phyloP scores from a whole-genome alignment of 92 coral and sea anemone species.

The Porites evermanni region DNA sequence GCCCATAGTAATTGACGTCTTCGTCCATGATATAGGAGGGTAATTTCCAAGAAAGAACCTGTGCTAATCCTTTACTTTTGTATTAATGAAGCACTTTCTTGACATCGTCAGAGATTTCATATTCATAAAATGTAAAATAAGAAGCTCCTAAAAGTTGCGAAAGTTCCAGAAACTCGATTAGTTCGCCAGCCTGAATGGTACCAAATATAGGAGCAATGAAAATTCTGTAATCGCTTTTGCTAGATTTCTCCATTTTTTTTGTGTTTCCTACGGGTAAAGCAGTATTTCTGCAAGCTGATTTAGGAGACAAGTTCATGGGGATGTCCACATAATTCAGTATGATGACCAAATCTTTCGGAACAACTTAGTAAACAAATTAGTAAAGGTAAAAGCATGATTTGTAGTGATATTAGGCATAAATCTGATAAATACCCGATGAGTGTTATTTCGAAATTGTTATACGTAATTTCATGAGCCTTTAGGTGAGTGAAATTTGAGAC shows the following conservation, averaged over 20 bases:
- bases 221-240: neutral
- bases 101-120: neutral
- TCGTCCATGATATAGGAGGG: neutral
- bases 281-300: neutral
- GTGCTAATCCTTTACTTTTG: neutral
- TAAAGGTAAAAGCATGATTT: no score
- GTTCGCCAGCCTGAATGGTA: neutral
- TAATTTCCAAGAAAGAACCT: neutral
- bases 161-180: neutral
- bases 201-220: neutral
- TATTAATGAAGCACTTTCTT: neutral
- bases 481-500: no score
- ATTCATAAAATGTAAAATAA: neutral
- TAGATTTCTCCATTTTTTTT: no score
- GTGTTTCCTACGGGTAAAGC: neutral
- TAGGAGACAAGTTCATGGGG: neutral
- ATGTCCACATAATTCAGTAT: neutral
- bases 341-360: neutral
- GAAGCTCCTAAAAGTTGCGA: neutral
- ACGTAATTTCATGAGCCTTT: no score
- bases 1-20: neutral
- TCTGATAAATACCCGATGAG: no score
- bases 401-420: no score
- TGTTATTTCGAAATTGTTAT: no score
- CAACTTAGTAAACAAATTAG: neutral